Evolutionary conservation across 2,113 vertebrate genomes (phyloP), one percentile per base, ranked within the genome.

Genomic region (Salvator merianae): DNA sequence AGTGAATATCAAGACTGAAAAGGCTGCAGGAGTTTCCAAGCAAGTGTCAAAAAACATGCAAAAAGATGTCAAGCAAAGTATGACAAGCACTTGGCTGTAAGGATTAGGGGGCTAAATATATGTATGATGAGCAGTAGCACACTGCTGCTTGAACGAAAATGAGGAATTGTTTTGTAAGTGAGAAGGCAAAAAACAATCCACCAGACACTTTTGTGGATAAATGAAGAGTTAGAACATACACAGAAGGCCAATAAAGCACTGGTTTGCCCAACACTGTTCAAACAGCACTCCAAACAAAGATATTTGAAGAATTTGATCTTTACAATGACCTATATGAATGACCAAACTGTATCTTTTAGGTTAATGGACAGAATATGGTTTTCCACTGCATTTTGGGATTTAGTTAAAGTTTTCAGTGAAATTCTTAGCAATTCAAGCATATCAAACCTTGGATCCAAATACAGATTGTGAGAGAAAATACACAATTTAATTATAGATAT

Each of bases 21-120:
- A 94, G 88, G 89, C 91, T 95, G 91, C 91, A 95, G 86, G 88
- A 96, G 88, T 94, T 94, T 94, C 88, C 86, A 94, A 95, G 93
- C 90, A 94, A 93, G 95, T 95, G 93, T 95, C 94, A 95, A 93
- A 93, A 96, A 92, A 34, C 88, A 88, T 94, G 94, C 72, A 86
- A 91, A 81, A 92, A 96, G 94, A 95, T 47, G 88, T 95, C 94
- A 96, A 93, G 91, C 88, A 92, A 94, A 91, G 78, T 91, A 86
- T 94, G 95, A 94, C 90, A 95, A 96, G 90, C 83, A 88, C 88
- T 71, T 88, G 86, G 92, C 92, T 94, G 87, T 82, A 93, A 92
- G 95, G 88, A 94, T 93, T 93, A 91, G 63, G 86, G 53, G 89
- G 90, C 89, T 94, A 95, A 94, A 95, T 93, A 91, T 85, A 91